Conservation (phyloP, 2,113 vertebrate genomes). For the human region DNA sequence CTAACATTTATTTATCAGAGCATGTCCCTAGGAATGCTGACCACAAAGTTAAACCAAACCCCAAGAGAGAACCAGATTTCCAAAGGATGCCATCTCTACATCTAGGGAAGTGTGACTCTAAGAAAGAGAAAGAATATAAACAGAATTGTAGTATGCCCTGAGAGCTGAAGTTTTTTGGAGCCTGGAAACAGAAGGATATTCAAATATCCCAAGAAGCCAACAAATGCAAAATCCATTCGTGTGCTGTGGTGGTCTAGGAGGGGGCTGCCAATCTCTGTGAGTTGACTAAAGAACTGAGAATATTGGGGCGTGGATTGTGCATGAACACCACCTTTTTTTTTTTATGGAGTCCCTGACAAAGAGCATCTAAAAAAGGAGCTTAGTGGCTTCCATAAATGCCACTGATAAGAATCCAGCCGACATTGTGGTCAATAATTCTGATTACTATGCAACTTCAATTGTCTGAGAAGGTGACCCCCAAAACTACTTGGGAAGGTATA, state of each 20-base stretch:
- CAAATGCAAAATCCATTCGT: neutral
- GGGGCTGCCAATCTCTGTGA: too few relatives aligned
- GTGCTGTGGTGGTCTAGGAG: neutral
- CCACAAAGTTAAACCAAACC: neutral
- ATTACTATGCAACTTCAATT: neutral
- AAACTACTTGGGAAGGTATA: slow-evolving; percentile 26
- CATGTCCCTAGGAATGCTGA: neutral
- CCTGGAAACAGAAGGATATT: neutral
- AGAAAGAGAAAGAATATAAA: neutral
- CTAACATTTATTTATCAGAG: neutral
- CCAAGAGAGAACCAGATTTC: neutral
- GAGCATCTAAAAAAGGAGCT: neutral
- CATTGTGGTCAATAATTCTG: neutral
- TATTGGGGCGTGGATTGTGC: accelerated
- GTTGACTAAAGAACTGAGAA: neutral
- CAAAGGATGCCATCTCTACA: neutral
- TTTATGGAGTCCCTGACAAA: neutral
- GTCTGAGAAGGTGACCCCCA: slow-evolving; percentile 27
- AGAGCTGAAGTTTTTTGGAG: neutral
- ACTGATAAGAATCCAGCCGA: neutral
- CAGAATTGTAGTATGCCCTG: neutral
- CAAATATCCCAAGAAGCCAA: neutral
- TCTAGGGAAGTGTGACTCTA: neutral
- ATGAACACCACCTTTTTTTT: neutral
- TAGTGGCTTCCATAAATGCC: neutral